phyloP scores from a whole-genome alignment of 2,797 vertebrate genomes.

The Cossypha dichroa region DNA sequence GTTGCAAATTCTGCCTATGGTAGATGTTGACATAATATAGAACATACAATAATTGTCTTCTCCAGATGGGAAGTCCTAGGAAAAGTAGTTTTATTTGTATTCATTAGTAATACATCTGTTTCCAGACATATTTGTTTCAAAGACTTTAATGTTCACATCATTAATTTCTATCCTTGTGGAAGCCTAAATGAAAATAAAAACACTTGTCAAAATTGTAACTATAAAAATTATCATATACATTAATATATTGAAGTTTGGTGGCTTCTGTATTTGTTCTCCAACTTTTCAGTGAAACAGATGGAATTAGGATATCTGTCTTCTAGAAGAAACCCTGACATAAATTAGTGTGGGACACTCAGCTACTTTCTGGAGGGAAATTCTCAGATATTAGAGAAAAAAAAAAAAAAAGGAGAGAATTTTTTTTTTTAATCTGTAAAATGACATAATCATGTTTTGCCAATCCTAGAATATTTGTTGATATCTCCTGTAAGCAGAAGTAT shows the following conservation, averaged over 20 bases:
- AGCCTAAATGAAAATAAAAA: conserved; percentile 1
- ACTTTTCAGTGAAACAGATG: neutral
- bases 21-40: neutral
- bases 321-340: neutral
- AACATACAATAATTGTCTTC: neutral
- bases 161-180: neutral
- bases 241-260: neutral
- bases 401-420: accelerated
- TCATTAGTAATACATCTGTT: neutral
- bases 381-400: neutral
- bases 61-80: conserved; percentile 6
- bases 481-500: neutral
- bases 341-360: accelerated
- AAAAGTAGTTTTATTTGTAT: conserved; percentile 39
- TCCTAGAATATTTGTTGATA: neutral
- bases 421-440: neutral
- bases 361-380: neutral
- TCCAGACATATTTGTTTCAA: neutral
- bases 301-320: neutral
- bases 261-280: neutral
- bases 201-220: neutral
- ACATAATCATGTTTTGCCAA: neutral
- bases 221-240: neutral
- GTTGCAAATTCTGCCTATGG: neutral
- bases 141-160: neutral